Evolutionary conservation across 1,140 invertebrate species (phyloP).

Genomic region (Ceratoteleas bidentatus): DNA sequence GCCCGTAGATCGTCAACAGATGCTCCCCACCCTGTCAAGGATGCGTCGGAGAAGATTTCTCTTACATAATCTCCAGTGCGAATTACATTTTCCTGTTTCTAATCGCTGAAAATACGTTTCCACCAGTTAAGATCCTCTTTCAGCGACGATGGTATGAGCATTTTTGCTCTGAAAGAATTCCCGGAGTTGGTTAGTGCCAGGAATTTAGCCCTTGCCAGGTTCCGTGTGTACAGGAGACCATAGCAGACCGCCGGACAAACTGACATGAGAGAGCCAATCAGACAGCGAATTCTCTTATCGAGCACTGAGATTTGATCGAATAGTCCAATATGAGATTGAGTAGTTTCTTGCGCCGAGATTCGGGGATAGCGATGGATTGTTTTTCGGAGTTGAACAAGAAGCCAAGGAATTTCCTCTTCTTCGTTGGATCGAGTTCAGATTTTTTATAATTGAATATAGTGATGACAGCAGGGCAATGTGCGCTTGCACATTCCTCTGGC

Average conservation of each 20-base stretch:
- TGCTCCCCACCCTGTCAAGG: background rate
- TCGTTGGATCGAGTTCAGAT: slow-evolving; percentile 4
- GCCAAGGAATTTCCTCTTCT: slow-evolving; percentile 13
- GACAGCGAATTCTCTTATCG: slow-evolving; percentile 9
- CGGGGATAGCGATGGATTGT: slow-evolving; percentile 6
- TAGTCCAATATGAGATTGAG: background rate
- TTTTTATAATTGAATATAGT: slow-evolving; percentile 20
- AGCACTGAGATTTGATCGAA: background rate
- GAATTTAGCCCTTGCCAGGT: background rate
- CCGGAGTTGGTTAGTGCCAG: background rate
- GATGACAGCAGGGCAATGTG: slow-evolving; percentile 2
- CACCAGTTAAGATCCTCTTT: background rate
- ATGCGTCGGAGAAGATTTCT: slow-evolving; percentile 5
- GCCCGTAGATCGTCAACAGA: background rate
- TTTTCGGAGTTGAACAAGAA: slow-evolving; percentile 28
- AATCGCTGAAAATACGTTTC: background rate
- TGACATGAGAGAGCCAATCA: slow-evolving; percentile 14
- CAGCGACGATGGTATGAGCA: background rate
- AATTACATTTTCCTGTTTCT: background rate
- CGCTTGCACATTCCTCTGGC: slow-evolving; percentile 9
- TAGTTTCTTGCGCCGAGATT: background rate
- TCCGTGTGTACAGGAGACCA: slow-evolving; percentile 5
- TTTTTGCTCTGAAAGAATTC: background rate
- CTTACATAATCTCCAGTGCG: background rate
- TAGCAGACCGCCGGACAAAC: slow-evolving; percentile 9